Evolutionary conservation across 2,113 vertebrate species (phyloP).

Genomic region (Dendrocopos noguchii): DNA sequence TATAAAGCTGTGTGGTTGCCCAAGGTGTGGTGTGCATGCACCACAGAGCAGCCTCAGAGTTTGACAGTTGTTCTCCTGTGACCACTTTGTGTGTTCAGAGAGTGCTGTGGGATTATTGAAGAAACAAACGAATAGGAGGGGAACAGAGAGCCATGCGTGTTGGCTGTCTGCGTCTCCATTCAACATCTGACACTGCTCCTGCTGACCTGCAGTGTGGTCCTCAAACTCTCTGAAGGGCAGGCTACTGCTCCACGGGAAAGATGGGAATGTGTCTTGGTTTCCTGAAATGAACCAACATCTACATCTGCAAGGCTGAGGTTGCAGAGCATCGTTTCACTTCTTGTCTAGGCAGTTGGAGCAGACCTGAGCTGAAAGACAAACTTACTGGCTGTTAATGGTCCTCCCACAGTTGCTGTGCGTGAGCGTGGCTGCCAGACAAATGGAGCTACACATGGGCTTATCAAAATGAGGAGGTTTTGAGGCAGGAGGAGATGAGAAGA

Average conservation of each 20-base stretch:
- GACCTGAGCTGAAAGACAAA: background rate
- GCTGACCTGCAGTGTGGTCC: background rate
- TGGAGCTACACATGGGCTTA: background rate
- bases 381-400: background rate
- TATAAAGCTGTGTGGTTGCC: background rate
- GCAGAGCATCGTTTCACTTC: background rate
- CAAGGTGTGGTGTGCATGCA: fast-evolving
- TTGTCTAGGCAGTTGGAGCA: fast-evolving
- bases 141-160: background rate
- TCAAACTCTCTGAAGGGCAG: background rate
- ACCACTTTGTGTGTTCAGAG: background rate
- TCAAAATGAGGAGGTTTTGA: background rate
- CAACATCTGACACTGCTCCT: fast-evolving
- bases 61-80: background rate
- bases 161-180: background rate
- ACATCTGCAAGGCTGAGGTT: background rate
- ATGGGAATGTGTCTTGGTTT: background rate
- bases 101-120: background rate
- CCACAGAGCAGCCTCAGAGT: background rate
- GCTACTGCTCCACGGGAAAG: fast-evolving
- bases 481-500: background rate
- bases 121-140: fast-evolving
- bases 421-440: background rate
- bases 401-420: background rate
- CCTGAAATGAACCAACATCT: background rate